Conservation (phyloP, 2,888 invertebrate genomes). For the Reticulitermes lucifugus region DNA sequence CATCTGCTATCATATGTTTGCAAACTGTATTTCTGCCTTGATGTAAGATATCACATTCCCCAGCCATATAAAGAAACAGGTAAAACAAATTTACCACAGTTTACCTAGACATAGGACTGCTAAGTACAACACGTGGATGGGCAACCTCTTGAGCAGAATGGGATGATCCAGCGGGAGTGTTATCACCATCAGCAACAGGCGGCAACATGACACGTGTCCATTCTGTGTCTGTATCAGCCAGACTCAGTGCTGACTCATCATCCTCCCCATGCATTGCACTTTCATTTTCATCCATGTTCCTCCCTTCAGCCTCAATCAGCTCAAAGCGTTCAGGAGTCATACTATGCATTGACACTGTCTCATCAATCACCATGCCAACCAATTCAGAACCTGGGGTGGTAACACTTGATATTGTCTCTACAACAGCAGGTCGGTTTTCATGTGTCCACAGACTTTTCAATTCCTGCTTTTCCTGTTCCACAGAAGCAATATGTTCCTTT, state of each 20-base stretch:
- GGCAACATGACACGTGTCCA: conserved; percentile 51
- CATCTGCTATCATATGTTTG: too few species aligned
- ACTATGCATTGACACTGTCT: conserved; percentile 66
- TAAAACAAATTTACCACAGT: neutral
- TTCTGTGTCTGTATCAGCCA: conserved; percentile 52
- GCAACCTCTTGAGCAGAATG: conserved; percentile 18
- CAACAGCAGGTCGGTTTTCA: conserved; percentile 32
- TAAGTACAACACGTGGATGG: conserved; percentile 20
- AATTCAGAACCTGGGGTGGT: conserved; percentile 49
- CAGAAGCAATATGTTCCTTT: conserved; percentile 67
- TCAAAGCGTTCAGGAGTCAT: conserved; percentile 74
- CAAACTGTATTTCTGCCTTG: too few species aligned
- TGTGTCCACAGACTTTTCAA: conserved; percentile 59
- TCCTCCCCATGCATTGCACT: conserved; percentile 27
- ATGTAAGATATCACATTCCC: too few species aligned
- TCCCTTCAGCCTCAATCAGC: conserved; percentile 65
- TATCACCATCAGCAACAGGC: conserved; percentile 17
- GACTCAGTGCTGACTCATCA: conserved; percentile 49
- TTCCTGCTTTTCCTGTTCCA: conserved; percentile 71
- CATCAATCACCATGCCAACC: conserved; percentile 45
- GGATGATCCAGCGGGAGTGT: conserved; percentile 1
- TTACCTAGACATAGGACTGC: conserved; percentile 33
- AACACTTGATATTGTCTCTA: conserved; percentile 28
- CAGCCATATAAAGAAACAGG: too few species aligned
- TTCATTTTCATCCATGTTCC: conserved; percentile 16